These are phyloP conservation scores for Lordiphosa stackelbergi DNA, from an alignment of 1,140 invertebrate genomes.

Conservation along the genomic window DNA sequence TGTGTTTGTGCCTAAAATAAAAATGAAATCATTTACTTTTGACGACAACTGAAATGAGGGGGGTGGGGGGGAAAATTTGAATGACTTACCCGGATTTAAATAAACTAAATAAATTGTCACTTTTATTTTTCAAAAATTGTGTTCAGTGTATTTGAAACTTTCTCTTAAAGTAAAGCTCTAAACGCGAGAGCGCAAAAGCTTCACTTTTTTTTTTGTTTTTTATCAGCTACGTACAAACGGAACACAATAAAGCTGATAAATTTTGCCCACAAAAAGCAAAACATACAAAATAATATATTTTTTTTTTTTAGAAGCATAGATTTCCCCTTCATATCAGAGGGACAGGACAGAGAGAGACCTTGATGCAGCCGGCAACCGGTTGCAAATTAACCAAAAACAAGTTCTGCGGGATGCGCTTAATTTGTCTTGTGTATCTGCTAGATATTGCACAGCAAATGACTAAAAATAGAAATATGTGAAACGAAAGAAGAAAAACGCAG, in stretches of 20 bases:
- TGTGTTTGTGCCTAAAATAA: conserved; percentile 65
- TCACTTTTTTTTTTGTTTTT: conserved; percentile 12
- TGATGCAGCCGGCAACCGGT: too few relatives aligned
- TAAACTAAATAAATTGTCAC: conserved; percentile 62
- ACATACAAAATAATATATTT: conserved; percentile 16
- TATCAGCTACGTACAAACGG: conserved; percentile 41
- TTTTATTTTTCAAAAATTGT: conserved; percentile 6
- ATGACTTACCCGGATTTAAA: conserved; percentile 67
- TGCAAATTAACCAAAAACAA: conserved; percentile 17
- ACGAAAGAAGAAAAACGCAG: conserved; percentile 62
- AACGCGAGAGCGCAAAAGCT: conserved; percentile 4
- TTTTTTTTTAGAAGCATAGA: conserved; percentile 23
- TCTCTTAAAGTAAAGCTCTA: conserved; percentile 18
- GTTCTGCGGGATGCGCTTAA: conserved; percentile 37
- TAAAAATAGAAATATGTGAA: conserved; percentile 69
- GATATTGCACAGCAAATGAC: conserved; percentile 39
- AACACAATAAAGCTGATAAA: conserved; percentile 64
- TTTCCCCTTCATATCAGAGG: too few relatives aligned
- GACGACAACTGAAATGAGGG: conserved; percentile 38
- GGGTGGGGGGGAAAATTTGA: conserved; percentile 44
- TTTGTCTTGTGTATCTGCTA: conserved; percentile 34
- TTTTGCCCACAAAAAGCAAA: conserved; percentile 22
- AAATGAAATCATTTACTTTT: conserved; percentile 75
- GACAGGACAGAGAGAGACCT: too few relatives aligned
- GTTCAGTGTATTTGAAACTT: conserved; percentile 35